Percentiles rank a stretch among this genome's conserved stretches.
Evolutionary conservation across 2,888 invertebrate species (phyloP).

Genomic region (Hydraecia micacea): DNA sequence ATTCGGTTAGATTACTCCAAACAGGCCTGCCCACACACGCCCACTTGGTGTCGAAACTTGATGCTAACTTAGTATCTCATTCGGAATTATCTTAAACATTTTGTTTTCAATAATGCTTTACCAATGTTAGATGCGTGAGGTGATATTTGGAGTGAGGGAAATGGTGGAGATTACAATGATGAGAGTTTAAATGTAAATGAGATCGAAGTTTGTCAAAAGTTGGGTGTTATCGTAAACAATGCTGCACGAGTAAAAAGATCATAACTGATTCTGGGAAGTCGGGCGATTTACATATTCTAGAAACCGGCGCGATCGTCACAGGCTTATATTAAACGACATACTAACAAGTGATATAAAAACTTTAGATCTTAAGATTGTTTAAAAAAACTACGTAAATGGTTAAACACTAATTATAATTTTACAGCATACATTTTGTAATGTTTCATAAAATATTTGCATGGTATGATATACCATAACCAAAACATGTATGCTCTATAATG

Average conservation of each 20-base stretch:
- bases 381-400: background rate
- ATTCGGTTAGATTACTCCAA: conserved; percentile 58
- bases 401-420: background rate
- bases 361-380: no score
- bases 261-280: background rate
- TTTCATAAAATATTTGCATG: background rate
- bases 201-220: background rate
- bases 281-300: background rate
- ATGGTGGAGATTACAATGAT: background rate
- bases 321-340: no score
- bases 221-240: background rate
- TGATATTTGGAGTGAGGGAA: background rate
- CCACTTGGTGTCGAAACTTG: conserved; percentile 61
- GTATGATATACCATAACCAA: no score
- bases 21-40: conserved; percentile 65
- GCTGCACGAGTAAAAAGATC: background rate
- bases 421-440: background rate
- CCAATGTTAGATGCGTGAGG: background rate
- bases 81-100: conserved; percentile 24
- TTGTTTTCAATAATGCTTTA: conserved; percentile 32
- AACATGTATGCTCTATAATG: background rate
- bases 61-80: conserved; percentile 34
- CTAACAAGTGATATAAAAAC: no score
- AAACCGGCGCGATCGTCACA: no score
- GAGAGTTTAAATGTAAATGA: conserved; percentile 3